Conservation (phyloP, 2,113 vertebrate genomes). For the Lepisosteus osseus region DNA sequence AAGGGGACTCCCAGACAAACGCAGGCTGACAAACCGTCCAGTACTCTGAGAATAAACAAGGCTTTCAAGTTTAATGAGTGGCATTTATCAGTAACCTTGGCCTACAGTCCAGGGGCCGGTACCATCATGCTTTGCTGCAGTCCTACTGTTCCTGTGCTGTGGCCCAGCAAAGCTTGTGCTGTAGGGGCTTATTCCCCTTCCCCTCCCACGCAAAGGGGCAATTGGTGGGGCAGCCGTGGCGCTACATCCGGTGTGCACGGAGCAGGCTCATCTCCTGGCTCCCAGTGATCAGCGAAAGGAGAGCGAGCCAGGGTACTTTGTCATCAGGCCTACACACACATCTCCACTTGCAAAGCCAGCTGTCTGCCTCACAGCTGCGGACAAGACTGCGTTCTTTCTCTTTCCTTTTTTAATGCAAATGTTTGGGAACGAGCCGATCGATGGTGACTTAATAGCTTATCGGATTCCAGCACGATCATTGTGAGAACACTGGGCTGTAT, state of each 20-base stretch:
- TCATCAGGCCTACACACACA: conserved; percentile 2
- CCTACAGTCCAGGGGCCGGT: too few species aligned
- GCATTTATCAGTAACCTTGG: too few species aligned
- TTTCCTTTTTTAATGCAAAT: conserved; percentile 22
- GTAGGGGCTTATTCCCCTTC: too few species aligned
- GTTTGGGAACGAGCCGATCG: conserved; percentile 15
- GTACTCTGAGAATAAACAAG: too few species aligned
- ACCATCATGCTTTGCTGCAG: too few species aligned
- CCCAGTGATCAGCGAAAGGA: background rate
- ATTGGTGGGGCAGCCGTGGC: background rate
- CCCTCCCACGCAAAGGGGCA: too few species aligned
- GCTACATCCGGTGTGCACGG: background rate
- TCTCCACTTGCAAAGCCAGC: background rate
- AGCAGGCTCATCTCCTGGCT: background rate
- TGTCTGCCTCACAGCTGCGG: background rate
- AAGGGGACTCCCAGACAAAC: too few species aligned
- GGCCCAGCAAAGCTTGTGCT: too few species aligned
- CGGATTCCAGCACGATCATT: conserved; percentile 15
- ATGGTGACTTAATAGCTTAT: conserved; percentile 23
- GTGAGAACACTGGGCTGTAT: conserved; percentile 13
- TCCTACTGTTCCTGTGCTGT: too few species aligned
- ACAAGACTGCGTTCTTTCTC: background rate
- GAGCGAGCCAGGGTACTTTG: background rate
- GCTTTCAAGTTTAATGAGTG: too few species aligned
- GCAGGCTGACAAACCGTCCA: too few species aligned